Evolutionary conservation across 2,888 invertebrate genomes (phyloP).

Genomic region (Ophonus ardosiacus): DNA sequence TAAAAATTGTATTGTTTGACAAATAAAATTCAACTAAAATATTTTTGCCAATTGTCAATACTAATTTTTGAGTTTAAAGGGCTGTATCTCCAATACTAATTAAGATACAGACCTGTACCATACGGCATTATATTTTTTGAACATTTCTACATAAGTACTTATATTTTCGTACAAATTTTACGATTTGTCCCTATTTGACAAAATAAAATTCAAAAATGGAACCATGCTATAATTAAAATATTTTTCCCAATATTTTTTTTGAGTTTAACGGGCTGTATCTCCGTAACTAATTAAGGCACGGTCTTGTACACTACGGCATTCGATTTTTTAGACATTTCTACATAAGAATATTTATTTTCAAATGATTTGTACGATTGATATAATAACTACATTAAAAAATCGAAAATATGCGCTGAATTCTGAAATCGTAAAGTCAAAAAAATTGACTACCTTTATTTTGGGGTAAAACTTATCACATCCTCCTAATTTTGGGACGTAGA

Average conservation of each 20-base stretch:
- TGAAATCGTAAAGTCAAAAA: neutral
- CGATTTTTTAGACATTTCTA: neutral
- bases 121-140: too few relatives aligned
- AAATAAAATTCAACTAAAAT: too few relatives aligned
- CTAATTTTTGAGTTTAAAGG: too few relatives aligned
- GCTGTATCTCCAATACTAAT: too few relatives aligned
- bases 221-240: neutral
- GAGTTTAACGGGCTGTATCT: neutral
- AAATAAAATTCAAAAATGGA: neutral
- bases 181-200: neutral
- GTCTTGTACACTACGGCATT: neutral
- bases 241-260: neutral
- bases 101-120: too few relatives aligned
- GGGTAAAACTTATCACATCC: neutral
- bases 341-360: neutral
- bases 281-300: neutral
- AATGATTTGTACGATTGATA: neutral
- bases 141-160: too few relatives aligned
- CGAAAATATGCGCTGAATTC: neutral
- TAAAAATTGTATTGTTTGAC: neutral
- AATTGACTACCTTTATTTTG: neutral
- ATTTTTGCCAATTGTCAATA: too few relatives aligned
- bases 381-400: neutral
- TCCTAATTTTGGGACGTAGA: too few relatives aligned
- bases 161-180: too few relatives aligned